Evolutionary conservation across 2,888 invertebrate species (phyloP).

Genomic region (Notodonta ziczac): DNA sequence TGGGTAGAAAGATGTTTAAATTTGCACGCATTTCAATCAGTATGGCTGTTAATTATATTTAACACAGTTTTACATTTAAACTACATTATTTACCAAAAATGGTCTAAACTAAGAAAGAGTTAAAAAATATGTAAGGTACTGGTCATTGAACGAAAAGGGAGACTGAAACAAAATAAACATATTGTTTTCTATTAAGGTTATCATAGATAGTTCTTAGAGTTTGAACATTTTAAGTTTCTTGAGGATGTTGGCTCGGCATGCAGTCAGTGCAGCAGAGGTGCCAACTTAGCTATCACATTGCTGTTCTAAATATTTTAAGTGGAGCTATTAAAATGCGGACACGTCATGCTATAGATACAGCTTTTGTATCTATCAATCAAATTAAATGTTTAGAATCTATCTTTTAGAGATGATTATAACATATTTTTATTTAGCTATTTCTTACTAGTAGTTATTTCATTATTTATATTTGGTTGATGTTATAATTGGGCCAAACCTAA

Average conservation of each 20-base stretch:
- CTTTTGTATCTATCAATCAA: background rate
- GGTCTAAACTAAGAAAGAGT: background rate
- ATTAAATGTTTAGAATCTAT: no score
- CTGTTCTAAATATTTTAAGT: slow-evolving; percentile 32
- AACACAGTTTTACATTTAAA: no score
- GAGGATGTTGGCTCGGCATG: slow-evolving; percentile 8
- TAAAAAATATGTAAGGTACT: background rate
- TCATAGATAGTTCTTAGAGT: background rate
- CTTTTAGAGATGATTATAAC: no score
- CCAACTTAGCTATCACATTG: slow-evolving; percentile 28
- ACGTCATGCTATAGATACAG: background rate
- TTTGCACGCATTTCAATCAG: background rate
- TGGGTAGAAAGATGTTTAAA: no score
- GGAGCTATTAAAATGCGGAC: slow-evolving; percentile 26
- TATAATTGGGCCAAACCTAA: no score
- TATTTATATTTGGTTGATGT: no score
- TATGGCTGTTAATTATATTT: no score
- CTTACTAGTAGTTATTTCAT: no score
- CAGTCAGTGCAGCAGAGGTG: slow-evolving; percentile 14
- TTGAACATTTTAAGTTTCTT: background rate
- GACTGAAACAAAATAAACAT: background rate
- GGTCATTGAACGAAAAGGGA: background rate
- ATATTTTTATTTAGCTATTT: no score
- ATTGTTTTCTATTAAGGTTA: background rate
- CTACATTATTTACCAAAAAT: no score